Base-by-base conservation (phyloP, 2,797 vertebrate genomes). In the Loris lydekkerianus region DNA sequence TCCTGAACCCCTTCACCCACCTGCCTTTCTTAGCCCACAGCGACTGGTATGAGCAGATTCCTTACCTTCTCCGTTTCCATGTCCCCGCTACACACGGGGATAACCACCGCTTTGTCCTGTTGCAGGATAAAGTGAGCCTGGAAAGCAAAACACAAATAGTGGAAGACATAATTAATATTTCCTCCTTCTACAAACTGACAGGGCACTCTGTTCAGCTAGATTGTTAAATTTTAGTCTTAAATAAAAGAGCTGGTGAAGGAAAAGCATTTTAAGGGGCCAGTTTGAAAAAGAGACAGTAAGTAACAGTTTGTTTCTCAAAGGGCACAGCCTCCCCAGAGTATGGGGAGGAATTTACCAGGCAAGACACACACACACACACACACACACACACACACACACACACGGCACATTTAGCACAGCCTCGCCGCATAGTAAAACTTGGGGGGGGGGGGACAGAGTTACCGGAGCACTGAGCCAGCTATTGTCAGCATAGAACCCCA, bases 401-500 rank as follows among this genome's bases (percentile, higher is more conserved):
- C 67, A 56, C 18, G 80, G 80, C 11, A 13, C 86, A 56, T 70
- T 0, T 73, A 97, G 94, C 95, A 65, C 3, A 56, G 84, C 75
- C 49, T 58, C 40, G 67, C 34, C 95, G 81, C 84, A 7, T n/a
- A 7, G 94, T 94, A 86, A 82, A 93, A 31, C 53, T 94, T 31
- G 25, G 63, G 86, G 96, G 34, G 58, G 86, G 96, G 87, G 29
- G 77, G 78, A 69, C 87, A 56, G 46, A 86, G 80, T 49, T 95
- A 75, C 89, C 61, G 56, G 75, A 93, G 86, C 0, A n/a, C 81
- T 53, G 61, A 97, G 92, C 14, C 1, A 18, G 4, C 78, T 91
- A 95, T 98, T 97, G 86, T 96, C 76, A 82, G 86, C 67, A 3
- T 29, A 89, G 67, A 58, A 46, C 53, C 13, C 77, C 73, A 90